Evolutionary conservation across 2,797 vertebrate species (phyloP).

Genomic region (Epinephelus coioides): DNA sequence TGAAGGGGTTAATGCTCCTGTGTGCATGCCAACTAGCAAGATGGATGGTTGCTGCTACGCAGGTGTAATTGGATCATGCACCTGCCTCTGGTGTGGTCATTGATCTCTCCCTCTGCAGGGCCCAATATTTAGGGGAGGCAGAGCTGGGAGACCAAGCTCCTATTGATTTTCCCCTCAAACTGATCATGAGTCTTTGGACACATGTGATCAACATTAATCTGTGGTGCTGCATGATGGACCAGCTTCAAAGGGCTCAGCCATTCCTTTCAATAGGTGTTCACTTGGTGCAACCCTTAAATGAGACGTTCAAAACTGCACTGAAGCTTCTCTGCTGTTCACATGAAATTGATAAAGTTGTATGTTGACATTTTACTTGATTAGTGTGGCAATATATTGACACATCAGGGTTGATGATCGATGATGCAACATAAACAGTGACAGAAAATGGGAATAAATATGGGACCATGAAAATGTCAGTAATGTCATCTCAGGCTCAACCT

Average conservation of each 20-base stretch:
- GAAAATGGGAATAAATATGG: background rate
- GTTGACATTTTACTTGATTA: conserved; percentile 39
- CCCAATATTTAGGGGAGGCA: conserved; percentile 43
- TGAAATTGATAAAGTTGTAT: conserved; percentile 26
- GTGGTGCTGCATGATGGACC: conserved; percentile 36
- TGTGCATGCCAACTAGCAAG: conserved; percentile 55
- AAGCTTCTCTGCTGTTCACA: conserved; percentile 1
- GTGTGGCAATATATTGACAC: background rate
- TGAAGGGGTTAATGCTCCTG: conserved; percentile 24
- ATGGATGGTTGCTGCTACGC: conserved; percentile 61
- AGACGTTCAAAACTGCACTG: conserved; percentile 1
- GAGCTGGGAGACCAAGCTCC: conserved; percentile 24
- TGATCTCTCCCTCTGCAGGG: conserved; percentile 60
- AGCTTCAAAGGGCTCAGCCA: conserved; percentile 5
- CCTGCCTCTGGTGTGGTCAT: conserved; percentile 63
- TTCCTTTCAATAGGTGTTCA: conserved; percentile 20
- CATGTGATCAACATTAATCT: conserved; percentile 60
- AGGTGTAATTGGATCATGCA: conserved; percentile 76
- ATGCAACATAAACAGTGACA: background rate
- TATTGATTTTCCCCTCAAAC: conserved; percentile 70
- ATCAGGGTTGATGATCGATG: background rate
- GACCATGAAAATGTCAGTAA: background rate
- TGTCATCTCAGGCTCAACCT: background rate
- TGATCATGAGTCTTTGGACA: conserved; percentile 60
- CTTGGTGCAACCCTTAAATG: conserved; percentile 11